Percentiles rank a stretch among this genome's conserved stretches.
Evolutionary conservation across 2,113 vertebrate genomes (phyloP).

Genomic region (Carollia perspicillata): DNA sequence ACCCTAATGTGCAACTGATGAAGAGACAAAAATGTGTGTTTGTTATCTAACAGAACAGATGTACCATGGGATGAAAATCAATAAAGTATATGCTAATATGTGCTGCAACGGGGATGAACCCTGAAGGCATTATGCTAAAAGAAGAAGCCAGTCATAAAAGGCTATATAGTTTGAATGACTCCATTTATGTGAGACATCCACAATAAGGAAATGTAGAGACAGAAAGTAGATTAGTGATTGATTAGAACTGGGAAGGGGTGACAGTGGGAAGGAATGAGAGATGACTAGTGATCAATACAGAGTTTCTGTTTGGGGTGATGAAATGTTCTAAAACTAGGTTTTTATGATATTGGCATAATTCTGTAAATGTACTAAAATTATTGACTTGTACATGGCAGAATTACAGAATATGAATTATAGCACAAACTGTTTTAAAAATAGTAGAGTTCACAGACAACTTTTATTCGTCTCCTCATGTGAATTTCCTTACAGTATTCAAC

Average conservation of each 20-base stretch:
- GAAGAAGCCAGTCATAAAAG: not conserved
- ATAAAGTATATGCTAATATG: not conserved
- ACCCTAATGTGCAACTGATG: not conserved
- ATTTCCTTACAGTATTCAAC: not conserved
- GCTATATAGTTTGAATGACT: not conserved
- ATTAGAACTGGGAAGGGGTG: not conserved
- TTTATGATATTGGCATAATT: not conserved
- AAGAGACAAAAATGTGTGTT: not conserved
- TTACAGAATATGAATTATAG: not conserved
- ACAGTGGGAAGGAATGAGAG: not conserved
- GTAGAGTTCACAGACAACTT: not conserved
- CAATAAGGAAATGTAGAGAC: not conserved
- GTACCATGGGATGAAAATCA: not conserved
- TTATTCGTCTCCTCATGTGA: not conserved
- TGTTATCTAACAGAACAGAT: not conserved
- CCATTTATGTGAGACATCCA: not conserved
- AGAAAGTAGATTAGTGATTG: not conserved
- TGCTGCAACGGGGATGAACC: not conserved
- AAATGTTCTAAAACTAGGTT: not conserved
- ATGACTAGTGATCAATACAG: not conserved
- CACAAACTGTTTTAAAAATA: not conserved
- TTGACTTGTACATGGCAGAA: not conserved
- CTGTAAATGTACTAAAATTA: not conserved
- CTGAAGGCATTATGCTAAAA: not conserved
- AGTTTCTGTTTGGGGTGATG: not conserved